These are phyloP conservation scores for Diachasmimorpha longicaudata DNA, from an alignment of 1,140 invertebrate species.

Conservation along the genomic window DNA sequence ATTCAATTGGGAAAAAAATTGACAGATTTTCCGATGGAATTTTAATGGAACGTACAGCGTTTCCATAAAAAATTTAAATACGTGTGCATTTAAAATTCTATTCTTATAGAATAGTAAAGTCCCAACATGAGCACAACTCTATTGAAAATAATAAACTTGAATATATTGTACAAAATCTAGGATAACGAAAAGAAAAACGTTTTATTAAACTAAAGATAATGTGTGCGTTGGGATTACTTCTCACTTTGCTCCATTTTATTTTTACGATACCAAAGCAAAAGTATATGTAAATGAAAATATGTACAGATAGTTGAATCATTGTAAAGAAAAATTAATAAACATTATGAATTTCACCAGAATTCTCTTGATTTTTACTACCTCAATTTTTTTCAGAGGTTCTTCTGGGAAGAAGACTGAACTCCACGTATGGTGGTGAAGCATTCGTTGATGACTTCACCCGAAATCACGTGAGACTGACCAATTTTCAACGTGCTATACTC, in stretches of 20 bases:
- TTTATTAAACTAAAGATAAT: too few relatives aligned
- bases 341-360: not conserved
- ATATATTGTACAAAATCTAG: too few relatives aligned
- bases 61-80: not conserved
- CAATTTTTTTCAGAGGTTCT: slow-evolving; percentile 37
- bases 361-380: slow-evolving; percentile 29
- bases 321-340: not conserved
- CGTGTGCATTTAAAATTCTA: not conserved
- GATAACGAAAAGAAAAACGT: too few relatives aligned
- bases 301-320: slow-evolving; percentile 1
- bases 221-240: too few relatives aligned
- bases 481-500: slow-evolving; percentile 78
- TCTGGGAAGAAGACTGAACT: slow-evolving; percentile 27
- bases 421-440: slow-evolving; percentile 30
- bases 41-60: too few relatives aligned
- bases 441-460: slow-evolving; percentile 63
- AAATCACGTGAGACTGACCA: slow-evolving; percentile 75
- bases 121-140: too few relatives aligned
- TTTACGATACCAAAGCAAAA: not conserved
- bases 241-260: not conserved
- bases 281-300: not conserved
- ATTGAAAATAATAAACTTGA: too few relatives aligned
- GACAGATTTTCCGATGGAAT: too few relatives aligned
- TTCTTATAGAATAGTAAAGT: not conserved
- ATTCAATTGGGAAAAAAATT: too few relatives aligned